A percentile compares a stretch with the other conserved stretches of the same genome.
Evolutionary conservation across 2,797 vertebrate genomes (phyloP).

Genomic region (Borostomias antarcticus): DNA sequence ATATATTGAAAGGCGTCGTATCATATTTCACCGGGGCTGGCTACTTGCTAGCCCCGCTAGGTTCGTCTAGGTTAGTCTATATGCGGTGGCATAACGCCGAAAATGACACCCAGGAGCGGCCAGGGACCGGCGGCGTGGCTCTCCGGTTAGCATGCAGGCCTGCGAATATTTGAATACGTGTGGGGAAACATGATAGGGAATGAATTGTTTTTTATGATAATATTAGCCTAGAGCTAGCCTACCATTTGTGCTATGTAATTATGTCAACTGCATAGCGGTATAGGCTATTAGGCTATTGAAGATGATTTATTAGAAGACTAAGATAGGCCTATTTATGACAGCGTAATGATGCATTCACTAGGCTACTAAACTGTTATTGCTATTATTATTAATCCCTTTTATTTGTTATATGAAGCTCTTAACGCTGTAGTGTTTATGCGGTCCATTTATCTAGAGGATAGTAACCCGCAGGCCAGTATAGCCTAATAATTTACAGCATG

Average conservation of each 20-base stretch:
- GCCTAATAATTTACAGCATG: conserved; percentile 54
- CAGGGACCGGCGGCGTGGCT: conserved; percentile 20
- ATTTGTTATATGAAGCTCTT: not conserved
- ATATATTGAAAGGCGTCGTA: conserved; percentile 59
- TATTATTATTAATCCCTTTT: not conserved
- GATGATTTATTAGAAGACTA: too few relatives aligned
- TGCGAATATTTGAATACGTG: conserved; percentile 4
- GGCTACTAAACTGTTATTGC: not conserved
- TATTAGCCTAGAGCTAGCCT: not conserved
- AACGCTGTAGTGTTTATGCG: conserved; percentile 25
- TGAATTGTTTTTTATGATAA: not conserved
- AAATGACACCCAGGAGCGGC: conserved; percentile 47
- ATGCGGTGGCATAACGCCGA: conserved; percentile 59
- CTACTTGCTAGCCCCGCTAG: conserved; percentile 65
- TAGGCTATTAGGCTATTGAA: not conserved
- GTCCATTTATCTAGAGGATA: conserved; percentile 47
- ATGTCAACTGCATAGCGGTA: not conserved
- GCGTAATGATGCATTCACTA: too few relatives aligned
- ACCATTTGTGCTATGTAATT: not conserved
- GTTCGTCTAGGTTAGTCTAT: conserved; percentile 66
- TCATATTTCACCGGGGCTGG: conserved; percentile 71
- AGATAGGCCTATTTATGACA: too few relatives aligned
- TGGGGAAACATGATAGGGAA: not conserved
- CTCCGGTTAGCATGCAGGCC: conserved; percentile 28
- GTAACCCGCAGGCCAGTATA: conserved; percentile 36